phyloP scores from a whole-genome alignment of 2,888 invertebrate species.

The Bellardia bayeri region DNA sequence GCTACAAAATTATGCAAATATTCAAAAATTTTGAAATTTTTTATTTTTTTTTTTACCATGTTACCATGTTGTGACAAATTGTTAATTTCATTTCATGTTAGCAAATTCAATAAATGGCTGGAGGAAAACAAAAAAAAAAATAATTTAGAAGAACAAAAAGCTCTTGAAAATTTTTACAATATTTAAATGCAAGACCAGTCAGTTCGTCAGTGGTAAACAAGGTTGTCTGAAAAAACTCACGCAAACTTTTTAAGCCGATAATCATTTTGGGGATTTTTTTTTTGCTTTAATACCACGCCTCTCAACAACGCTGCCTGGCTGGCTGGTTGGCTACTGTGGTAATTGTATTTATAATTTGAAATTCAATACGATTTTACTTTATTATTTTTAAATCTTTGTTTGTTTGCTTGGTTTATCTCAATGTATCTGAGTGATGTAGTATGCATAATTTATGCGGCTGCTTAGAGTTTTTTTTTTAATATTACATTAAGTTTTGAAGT shows the following conservation, averaged over 20 bases:
- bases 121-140: conserved; percentile 1
- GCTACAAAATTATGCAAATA: conserved; percentile 47
- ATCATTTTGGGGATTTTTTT: conserved; percentile 48
- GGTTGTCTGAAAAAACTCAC: conserved; percentile 52
- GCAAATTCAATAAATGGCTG: conserved; percentile 21
- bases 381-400: conserved; percentile 33
- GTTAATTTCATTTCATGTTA: conserved; percentile 62
- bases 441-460: conserved; percentile 60
- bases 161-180: conserved; percentile 49
- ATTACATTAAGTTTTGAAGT: conserved; percentile 63
- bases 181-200: conserved; percentile 24
- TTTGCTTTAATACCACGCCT: conserved; percentile 59
- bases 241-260: conserved; percentile 48
- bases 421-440: conserved; percentile 18
- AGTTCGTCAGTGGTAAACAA: conserved; percentile 32
- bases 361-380: conserved; percentile 62
- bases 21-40: conserved; percentile 54
- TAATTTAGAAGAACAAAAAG: conserved; percentile 11
- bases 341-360: conserved; percentile 59
- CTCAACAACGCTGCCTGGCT: conserved; percentile 17
- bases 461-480: conserved; percentile 61
- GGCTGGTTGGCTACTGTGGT: conserved; percentile 31
- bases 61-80: conserved; percentile 71
- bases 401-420: conserved; percentile 44
- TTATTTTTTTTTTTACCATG: conserved; percentile 7